Evolutionary conservation across 2,888 invertebrate genomes (phyloP), one percentile per base, ranked within the genome.

Genomic region (Hedya salicella): DNA sequence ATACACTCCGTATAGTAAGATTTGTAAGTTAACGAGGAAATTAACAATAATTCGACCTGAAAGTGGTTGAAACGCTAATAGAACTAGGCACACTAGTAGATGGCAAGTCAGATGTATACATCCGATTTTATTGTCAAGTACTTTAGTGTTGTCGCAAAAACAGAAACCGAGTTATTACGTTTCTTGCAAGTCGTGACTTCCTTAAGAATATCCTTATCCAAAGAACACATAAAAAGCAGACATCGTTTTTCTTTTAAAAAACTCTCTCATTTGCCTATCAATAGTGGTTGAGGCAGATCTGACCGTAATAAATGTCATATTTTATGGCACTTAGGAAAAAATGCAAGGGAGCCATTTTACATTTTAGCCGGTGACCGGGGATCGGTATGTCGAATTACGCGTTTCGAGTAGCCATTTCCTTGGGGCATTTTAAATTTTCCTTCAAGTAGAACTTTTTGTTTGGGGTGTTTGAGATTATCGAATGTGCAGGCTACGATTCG

Each of bases 201-300:
- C 85, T 66, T 85, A 83, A 86, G 86, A 89, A 87, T 85, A 86
- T 86, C 85, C 86, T 88, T 88, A 87, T 86, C 85, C 87, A 83
- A 84, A 86, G 88, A 88, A 88, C 89, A 89, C 92, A 92, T 92
- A 92, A 92, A 92, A 91, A 88, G 82, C 92, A 92, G 92, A 91
- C 92, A 91, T 89, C 91, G 92, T 91, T 92, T 91, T 88, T 92
- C 91, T 91, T 91, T 92, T 91, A 92, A 91, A 91, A 92, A 90
- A 88, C 88, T 91, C 91, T 90, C 91, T 91, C 92, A 91, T 92
- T 92, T 92, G 92, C 91, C 92, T 92, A 91, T 91, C 92, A 91
- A 92, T 92, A 91, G 92, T 92, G 92, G 87, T 90, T 86, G 86
- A 86, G 88, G 90, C 89, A 91, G 90, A 91, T 91, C 88, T 91